phyloP scores from a whole-genome alignment of 2,797 vertebrate species.

The Pangasius larnaudii region DNA sequence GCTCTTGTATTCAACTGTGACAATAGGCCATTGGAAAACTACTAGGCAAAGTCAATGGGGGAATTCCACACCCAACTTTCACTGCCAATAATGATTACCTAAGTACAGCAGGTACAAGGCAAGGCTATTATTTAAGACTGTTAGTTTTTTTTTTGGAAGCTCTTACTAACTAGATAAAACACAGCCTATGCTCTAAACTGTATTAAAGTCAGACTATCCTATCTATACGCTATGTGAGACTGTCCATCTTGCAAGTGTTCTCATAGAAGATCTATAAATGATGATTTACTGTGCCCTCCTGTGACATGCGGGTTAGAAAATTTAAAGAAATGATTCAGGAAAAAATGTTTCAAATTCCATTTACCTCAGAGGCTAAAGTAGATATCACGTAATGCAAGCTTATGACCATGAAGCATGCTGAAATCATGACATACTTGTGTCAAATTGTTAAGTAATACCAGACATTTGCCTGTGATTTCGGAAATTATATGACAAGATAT shows the following conservation, averaged over 20 bases:
- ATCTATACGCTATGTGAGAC: neutral
- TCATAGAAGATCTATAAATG: neutral
- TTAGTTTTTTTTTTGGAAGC: neutral
- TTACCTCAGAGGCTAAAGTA: neutral
- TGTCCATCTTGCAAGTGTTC: neutral
- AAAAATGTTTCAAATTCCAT: neutral
- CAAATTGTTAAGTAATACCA: neutral
- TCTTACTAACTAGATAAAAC: neutral
- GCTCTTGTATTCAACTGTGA: constrained; percentile 4
- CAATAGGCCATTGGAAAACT: constrained; percentile 25
- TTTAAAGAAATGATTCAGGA: neutral
- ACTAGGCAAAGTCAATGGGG: constrained; percentile 27
- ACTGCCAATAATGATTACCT: constrained; percentile 40
- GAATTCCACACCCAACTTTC: constrained; percentile 35
- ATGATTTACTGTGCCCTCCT: neutral
- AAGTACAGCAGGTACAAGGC: constrained; percentile 12
- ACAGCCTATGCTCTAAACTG: neutral
- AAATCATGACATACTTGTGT: neutral
- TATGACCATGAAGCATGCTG: constrained; percentile 5
- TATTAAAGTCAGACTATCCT: neutral
- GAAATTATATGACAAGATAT: neutral
- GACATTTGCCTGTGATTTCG: neutral
- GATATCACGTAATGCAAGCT: neutral
- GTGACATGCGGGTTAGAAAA: neutral
- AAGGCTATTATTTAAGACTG: neutral